phyloP scores from a whole-genome alignment of 53 echinoderm and acorn worm genomes.

The Paelopatides confundens region DNA sequence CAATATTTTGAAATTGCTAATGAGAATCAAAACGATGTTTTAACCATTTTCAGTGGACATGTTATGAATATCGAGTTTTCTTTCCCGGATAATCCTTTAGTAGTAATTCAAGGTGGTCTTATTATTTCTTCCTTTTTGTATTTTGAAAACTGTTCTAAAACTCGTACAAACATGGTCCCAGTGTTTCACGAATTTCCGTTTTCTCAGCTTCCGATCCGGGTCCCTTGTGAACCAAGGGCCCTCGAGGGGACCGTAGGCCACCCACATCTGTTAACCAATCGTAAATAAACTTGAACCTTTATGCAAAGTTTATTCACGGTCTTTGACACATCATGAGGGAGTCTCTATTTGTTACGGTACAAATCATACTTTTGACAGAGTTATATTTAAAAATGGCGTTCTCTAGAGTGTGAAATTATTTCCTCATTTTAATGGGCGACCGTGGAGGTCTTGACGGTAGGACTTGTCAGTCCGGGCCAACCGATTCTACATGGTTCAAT shows the following conservation, averaged over 20 bases:
- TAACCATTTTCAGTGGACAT: too few relatives aligned
- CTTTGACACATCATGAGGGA: neutral
- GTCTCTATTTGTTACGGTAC: constrained; percentile 25
- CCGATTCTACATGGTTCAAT: neutral
- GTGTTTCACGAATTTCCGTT: constrained; percentile 12
- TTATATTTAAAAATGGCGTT: neutral
- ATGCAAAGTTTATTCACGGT: neutral
- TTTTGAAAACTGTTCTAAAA: neutral
- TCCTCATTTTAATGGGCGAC: neutral
- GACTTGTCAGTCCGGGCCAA: neutral
- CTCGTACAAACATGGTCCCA: constrained; percentile 1
- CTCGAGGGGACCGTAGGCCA: constrained; percentile 27
- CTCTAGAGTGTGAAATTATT: constrained; percentile 43
- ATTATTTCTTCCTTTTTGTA: neutral
- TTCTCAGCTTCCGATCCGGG: constrained; percentile 24
- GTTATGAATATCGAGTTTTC: too few relatives aligned
- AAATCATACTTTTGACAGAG: constrained; percentile 2
- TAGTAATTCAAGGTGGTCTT: constrained; percentile 3
- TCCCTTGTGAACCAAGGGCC: constrained; percentile 11
- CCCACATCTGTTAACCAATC: constrained; percentile 6
- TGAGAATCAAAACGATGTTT: too few relatives aligned
- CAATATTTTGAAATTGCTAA: too few relatives aligned
- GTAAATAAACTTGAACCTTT: neutral
- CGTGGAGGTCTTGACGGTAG: constrained; percentile 11
- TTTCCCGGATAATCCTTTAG: neutral